A percentile compares a stretch with the other conserved stretches of the same genome.
Conservation (phyloP, 2,797 vertebrate species). For the Todus mexicanus region DNA sequence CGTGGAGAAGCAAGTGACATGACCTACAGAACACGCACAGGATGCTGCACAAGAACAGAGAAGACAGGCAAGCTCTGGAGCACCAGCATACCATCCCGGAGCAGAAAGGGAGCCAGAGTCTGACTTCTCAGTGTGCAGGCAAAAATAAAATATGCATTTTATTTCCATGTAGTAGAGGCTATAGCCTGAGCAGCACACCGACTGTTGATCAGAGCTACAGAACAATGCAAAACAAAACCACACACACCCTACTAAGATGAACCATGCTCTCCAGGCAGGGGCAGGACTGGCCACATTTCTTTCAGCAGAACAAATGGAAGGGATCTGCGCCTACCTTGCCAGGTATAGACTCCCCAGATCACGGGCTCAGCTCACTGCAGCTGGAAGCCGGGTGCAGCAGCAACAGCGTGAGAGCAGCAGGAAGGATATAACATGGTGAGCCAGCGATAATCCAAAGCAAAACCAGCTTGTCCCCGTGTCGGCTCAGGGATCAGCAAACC, state of each 20-base stretch:
- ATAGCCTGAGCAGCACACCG: not conserved
- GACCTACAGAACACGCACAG: not conserved
- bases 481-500: not conserved
- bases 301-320: not conserved
- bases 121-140: not conserved
- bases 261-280: not conserved
- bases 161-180: not conserved
- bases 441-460: constrained; percentile 2
- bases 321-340: constrained; percentile 31
- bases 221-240: not conserved
- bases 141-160: not conserved
- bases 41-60: not conserved
- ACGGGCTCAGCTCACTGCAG: not conserved
- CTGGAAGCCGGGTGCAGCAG: not conserved
- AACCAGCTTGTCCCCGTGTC: not conserved
- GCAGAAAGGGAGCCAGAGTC: not conserved
- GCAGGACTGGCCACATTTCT: not conserved
- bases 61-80: not conserved
- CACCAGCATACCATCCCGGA: not conserved
- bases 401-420: not conserved
- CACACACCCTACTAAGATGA: not conserved
- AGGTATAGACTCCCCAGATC: not conserved
- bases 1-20: not conserved
- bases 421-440: not conserved
- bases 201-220: not conserved